Evolutionary conservation across 2,888 invertebrate species (phyloP).

Genomic region (Agrypnus murinus): DNA sequence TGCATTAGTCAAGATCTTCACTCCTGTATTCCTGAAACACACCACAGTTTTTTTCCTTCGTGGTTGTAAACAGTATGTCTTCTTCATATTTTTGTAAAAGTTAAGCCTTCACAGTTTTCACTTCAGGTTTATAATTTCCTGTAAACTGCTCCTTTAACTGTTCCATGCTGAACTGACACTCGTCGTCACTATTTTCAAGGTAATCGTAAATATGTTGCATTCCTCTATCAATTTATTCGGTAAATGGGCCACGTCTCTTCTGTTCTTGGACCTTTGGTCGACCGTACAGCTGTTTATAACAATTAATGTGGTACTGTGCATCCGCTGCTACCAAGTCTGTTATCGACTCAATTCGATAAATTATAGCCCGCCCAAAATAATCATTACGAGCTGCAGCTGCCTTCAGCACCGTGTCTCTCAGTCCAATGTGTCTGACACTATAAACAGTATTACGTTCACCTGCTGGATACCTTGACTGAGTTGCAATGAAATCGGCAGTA

Average conservation of each 20-base stretch:
- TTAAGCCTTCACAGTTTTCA: not conserved
- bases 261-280: too few species aligned
- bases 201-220: not conserved
- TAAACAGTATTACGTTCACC: too few species aligned
- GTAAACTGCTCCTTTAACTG: not conserved
- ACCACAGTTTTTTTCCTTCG: not conserved
- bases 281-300: too few species aligned
- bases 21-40: slow-evolving; percentile 6
- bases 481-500: too few species aligned
- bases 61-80: not conserved
- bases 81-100: slow-evolving; percentile 16
- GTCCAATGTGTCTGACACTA: too few species aligned
- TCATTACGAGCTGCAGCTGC: too few species aligned
- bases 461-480: too few species aligned
- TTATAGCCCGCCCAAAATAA: too few species aligned
- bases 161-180: not conserved
- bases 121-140: slow-evolving; percentile 14
- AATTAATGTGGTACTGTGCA: too few species aligned
- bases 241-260: not conserved
- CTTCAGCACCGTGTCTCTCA: too few species aligned
- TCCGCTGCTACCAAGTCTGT: too few species aligned
- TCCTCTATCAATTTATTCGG: not conserved
- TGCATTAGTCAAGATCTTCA: slow-evolving; percentile 11
- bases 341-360: too few species aligned
- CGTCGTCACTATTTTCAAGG: not conserved